Conservation (phyloP, 2,797 vertebrate species). For the Gambelia wislizenii region DNA sequence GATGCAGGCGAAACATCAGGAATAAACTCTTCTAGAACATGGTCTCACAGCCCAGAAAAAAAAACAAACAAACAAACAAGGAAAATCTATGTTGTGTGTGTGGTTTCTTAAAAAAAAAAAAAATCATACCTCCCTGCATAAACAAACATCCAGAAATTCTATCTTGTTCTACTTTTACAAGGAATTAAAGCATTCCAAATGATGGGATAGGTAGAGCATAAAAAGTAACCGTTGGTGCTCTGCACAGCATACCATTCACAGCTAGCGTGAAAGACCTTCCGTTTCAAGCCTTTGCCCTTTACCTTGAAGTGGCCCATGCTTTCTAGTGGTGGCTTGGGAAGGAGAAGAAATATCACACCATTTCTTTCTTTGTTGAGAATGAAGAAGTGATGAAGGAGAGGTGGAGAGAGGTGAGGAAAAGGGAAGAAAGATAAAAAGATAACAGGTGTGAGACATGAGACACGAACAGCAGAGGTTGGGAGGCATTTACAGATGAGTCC, state of each 20-base stretch:
- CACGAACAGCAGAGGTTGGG: constrained; percentile 75
- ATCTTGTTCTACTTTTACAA: constrained; percentile 77
- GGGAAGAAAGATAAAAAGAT: constrained; percentile 74
- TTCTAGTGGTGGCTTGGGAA: constrained; percentile 92
- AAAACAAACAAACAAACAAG: too few species aligned
- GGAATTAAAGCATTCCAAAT: constrained; percentile 73
- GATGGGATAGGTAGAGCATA: constrained; percentile 69
- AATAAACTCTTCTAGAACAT: too few species aligned
- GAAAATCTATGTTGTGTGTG: too few species aligned
- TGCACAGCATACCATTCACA: constrained; percentile 86
- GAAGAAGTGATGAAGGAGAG: constrained; percentile 83
- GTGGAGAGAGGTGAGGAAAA: constrained; percentile 80
- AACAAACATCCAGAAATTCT: constrained; percentile 64
- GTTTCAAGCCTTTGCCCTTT: constrained; percentile 91
- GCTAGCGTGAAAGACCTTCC: constrained; percentile 91
- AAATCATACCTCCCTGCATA: not conserved
- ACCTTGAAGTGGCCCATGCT: constrained; percentile 90
- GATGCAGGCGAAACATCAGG: too few species aligned
- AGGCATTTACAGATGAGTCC: constrained; percentile 80
- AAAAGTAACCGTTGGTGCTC: constrained; percentile 76
- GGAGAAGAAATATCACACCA: constrained; percentile 90
- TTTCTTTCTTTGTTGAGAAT: constrained; percentile 89
- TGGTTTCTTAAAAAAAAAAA: too few species aligned
- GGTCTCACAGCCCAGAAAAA: too few species aligned
- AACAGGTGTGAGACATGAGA: constrained; percentile 75